Conservation (phyloP, 2,113 vertebrate species). For the Casuarius casuarius region DNA sequence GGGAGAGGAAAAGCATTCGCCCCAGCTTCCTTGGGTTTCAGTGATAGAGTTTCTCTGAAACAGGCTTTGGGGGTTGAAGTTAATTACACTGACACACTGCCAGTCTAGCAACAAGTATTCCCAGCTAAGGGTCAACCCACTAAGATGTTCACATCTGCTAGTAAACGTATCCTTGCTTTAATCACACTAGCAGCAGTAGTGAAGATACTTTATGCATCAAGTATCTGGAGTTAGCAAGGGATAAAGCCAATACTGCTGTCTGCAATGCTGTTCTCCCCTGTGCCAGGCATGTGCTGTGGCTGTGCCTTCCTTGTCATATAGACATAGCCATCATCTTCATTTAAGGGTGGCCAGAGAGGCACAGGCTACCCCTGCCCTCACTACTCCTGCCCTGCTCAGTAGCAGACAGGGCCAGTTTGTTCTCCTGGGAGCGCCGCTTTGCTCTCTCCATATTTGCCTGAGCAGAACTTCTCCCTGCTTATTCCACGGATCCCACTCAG, state of each 20-base stretch:
- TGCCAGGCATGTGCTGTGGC: neutral
- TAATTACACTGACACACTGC: neutral
- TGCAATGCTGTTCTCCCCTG: neutral
- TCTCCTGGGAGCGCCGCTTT: neutral
- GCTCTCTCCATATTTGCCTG: neutral
- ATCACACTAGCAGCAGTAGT: neutral
- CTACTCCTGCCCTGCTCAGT: accelerated
- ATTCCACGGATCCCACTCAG: neutral
- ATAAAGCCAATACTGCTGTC: neutral
- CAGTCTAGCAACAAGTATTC: neutral
- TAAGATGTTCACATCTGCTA: neutral
- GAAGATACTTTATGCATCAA: neutral
- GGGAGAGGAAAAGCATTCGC: neutral
- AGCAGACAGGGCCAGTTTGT: neutral
- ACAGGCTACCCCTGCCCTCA: neutral
- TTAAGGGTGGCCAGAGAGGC: neutral
- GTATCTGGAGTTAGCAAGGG: neutral
- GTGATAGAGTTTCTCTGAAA: neutral
- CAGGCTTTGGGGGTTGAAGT: neutral
- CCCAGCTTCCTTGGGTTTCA: neutral
- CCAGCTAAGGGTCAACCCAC: neutral
- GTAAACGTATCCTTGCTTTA: neutral
- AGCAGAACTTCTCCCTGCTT: neutral
- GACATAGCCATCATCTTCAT: neutral
- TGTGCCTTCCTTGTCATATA: neutral